Evolutionary conservation across 2,113 vertebrate species (phyloP).

Genomic region (Australoheros scitulus): DNA sequence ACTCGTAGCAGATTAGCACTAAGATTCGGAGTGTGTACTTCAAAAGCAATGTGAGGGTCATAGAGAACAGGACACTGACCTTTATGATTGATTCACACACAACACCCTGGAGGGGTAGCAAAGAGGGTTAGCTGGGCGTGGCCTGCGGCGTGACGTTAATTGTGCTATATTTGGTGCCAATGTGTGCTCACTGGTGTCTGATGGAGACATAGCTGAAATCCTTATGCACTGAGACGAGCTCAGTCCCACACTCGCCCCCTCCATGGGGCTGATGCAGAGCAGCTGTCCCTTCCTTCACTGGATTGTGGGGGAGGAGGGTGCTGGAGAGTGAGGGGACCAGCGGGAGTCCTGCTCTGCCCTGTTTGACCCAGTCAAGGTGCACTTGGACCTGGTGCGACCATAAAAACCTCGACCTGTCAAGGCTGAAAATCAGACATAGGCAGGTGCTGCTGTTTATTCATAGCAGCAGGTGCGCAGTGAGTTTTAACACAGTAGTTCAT

Average conservation of each 20-base stretch:
- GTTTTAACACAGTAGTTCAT: constrained; percentile 40
- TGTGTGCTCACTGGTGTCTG: constrained; percentile 67
- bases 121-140: constrained; percentile 43
- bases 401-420: constrained; percentile 61
- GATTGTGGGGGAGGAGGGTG: background rate
- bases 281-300: constrained; percentile 81
- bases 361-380: constrained; percentile 71
- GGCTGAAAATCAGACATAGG: constrained; percentile 34
- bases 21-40: constrained; percentile 65
- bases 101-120: constrained; percentile 55
- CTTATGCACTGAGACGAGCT: constrained; percentile 62
- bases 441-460: constrained; percentile 69
- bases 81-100: constrained; percentile 76
- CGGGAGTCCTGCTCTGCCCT: constrained; percentile 37
- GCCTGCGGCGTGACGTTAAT: constrained; percentile 75
- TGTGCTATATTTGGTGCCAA: constrained; percentile 76
- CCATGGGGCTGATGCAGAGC: constrained; percentile 53
- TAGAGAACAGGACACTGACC: constrained; percentile 73
- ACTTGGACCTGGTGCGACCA: constrained; percentile 65
- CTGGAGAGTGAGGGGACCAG: background rate
- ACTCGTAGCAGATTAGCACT: constrained; percentile 76
- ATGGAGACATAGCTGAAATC: constrained; percentile 82
- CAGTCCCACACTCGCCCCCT: constrained; percentile 32
- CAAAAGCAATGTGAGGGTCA: constrained; percentile 69
- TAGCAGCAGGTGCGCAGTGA: constrained; percentile 46